Conservation (phyloP, 2,888 invertebrate species). For the Panzeria rudis region DNA sequence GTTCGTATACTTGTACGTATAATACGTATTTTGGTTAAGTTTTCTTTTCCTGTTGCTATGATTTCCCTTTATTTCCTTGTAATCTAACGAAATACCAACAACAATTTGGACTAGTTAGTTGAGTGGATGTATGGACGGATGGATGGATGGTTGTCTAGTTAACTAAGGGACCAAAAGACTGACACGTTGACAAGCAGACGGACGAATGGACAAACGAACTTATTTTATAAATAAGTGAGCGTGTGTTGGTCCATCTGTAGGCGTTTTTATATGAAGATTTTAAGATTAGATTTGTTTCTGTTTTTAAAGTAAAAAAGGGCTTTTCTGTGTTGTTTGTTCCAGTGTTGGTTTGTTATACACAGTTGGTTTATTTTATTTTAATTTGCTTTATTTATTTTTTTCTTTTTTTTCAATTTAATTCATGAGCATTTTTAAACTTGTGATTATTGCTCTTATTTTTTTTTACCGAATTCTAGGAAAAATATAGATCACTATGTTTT, state of each 20-base stretch:
- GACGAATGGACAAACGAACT: background rate
- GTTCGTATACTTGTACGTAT: background rate
- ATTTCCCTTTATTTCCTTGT: slow-evolving; percentile 63
- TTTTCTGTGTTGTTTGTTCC: slow-evolving; percentile 8
- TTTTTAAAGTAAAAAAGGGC: slow-evolving; percentile 36
- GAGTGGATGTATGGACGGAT: slow-evolving; percentile 3
- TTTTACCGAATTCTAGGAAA: slow-evolving; percentile 46
- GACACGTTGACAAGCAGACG: background rate
- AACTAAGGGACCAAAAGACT: slow-evolving; percentile 15
- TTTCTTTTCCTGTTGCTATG: slow-evolving; percentile 40
- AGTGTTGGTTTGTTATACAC: background rate
- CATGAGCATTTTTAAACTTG: slow-evolving; percentile 22
- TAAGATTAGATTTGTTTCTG: slow-evolving; percentile 44
- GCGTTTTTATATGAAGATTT: slow-evolving; percentile 54
- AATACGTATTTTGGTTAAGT: background rate
- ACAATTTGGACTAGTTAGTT: slow-evolving; percentile 2
- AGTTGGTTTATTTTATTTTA: background rate
- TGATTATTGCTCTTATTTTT: background rate
- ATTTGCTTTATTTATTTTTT: background rate
- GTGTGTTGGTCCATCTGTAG: slow-evolving; percentile 31
- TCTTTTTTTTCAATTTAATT: slow-evolving; percentile 36
- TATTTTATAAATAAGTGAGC: slow-evolving; percentile 28
- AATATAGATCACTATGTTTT: slow-evolving; percentile 52
- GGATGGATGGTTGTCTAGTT: slow-evolving; percentile 5
- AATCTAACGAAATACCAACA: slow-evolving; percentile 23